A percentile compares a stretch with the other conserved stretches of the same genome.
Evolutionary conservation across 2,797 vertebrate species (phyloP).

Genomic region (Phylloscopus collybita): DNA sequence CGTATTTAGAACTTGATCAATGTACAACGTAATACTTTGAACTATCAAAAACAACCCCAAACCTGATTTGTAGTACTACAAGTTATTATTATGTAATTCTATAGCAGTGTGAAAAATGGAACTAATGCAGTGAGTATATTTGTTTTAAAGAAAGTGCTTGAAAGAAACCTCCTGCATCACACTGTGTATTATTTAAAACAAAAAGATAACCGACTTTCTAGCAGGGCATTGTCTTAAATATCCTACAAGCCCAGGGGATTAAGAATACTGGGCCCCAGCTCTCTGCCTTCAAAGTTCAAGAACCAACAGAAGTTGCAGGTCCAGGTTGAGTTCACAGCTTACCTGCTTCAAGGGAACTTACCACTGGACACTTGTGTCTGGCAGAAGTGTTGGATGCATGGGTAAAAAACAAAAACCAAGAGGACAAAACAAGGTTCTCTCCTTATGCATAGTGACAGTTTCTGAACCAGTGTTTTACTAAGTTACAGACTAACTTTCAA

Average conservation of each 20-base stretch:
- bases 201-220: conserved; percentile 38
- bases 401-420: not conserved
- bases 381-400: not conserved
- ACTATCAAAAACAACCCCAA: conserved; percentile 71
- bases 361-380: not conserved
- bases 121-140: conserved; percentile 62
- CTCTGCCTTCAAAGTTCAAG: not conserved
- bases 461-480: conserved; percentile 79
- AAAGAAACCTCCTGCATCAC: conserved; percentile 66
- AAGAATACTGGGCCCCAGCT: not conserved
- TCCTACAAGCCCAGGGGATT: conserved; percentile 13
- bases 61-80: conserved; percentile 71
- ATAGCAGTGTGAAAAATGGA: conserved; percentile 67
- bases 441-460: conserved; percentile 64
- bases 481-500: conserved; percentile 52
- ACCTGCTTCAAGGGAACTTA: not conserved
- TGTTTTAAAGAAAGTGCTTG: conserved; percentile 71
- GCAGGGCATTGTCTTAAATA: conserved; percentile 44
- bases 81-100: conserved; percentile 41
- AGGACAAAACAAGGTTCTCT: conserved; percentile 42
- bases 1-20: conserved; percentile 64
- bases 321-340: conserved; percentile 43
- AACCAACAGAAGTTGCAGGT: not conserved
- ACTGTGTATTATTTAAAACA: conserved; percentile 49
- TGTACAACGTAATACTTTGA: not conserved